Conservation (phyloP, 2,113 vertebrate genomes). For the Macrotis lagotis region DNA sequence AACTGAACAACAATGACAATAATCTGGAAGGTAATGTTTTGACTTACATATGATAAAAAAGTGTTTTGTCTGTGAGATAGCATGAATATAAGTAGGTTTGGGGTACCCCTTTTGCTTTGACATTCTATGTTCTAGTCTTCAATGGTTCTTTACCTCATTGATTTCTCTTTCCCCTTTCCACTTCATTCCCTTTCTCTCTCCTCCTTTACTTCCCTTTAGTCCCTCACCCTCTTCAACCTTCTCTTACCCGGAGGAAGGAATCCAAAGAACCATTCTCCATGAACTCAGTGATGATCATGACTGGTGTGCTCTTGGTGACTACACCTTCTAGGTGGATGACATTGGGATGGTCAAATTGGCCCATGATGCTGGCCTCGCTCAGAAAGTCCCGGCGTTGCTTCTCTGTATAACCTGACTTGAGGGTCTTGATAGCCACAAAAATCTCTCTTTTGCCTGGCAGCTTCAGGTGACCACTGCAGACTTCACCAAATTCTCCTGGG, state of each 20-base stretch:
- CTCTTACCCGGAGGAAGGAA: constrained; percentile 94
- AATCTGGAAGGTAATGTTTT: neutral
- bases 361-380: constrained; percentile 99
- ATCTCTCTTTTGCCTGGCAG: constrained; percentile 97
- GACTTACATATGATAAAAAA: neutral
- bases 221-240: neutral
- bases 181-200: neutral
- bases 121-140: neutral
- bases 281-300: constrained; percentile 98
- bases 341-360: constrained; percentile 97
- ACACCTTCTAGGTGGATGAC: constrained; percentile 97
- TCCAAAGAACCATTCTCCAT: constrained; percentile 98
- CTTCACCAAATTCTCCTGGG: constrained; percentile 96
- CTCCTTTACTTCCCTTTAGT: neutral
- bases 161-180: neutral
- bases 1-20: no score
- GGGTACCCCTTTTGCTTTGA: neutral
- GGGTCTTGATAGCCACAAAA: constrained; percentile 98
- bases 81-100: neutral
- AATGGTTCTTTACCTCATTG: neutral
- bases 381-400: constrained; percentile 97
- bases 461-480: constrained; percentile 96
- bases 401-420: constrained; percentile 97
- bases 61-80: neutral
- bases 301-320: constrained; percentile 95